Percentiles rank a stretch among this genome's conserved stretches.
Evolutionary conservation across 2,888 invertebrate genomes (phyloP).

Genomic region (Acleris literana): DNA sequence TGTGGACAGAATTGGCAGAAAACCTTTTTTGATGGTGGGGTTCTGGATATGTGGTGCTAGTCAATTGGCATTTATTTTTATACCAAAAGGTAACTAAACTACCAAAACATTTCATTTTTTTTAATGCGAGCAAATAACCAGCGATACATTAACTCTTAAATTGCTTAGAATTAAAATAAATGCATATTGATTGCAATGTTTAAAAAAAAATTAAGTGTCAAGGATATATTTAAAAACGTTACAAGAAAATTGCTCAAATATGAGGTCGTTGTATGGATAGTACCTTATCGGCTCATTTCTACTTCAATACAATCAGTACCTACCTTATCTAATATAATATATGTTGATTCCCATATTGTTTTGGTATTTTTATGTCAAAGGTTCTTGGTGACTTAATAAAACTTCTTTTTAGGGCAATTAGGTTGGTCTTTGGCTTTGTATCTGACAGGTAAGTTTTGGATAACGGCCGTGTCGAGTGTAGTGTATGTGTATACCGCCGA

Average conservation of each 20-base stretch:
- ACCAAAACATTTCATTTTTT: no score
- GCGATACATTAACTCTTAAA: no score
- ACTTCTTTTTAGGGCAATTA: slow-evolving; percentile 3
- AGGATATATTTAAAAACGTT: no score
- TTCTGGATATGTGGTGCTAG: slow-evolving; percentile 11
- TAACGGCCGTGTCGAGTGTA: slow-evolving; percentile 80
- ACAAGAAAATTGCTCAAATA: no score
- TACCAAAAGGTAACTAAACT: not conserved
- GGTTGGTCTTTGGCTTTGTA: slow-evolving; percentile 63
- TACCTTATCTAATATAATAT: not conserved
- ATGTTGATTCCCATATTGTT: not conserved
- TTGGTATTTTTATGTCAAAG: not conserved
- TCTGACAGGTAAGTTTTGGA: slow-evolving; percentile 80
- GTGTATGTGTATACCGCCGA: slow-evolving; percentile 84
- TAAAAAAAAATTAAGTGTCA: no score
- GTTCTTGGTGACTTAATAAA: not conserved
- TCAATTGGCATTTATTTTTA: not conserved
- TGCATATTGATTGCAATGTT: no score
- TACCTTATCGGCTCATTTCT: no score
- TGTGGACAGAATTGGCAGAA: slow-evolving; percentile 4
- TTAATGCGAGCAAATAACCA: no score
- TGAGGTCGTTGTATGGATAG: no score
- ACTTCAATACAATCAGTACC: no score
- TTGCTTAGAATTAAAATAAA: no score
- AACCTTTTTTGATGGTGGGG: not conserved